Evolutionary conservation across 2,797 vertebrate species (phyloP).

Genomic region (Melanotaenia pygmaea): DNA sequence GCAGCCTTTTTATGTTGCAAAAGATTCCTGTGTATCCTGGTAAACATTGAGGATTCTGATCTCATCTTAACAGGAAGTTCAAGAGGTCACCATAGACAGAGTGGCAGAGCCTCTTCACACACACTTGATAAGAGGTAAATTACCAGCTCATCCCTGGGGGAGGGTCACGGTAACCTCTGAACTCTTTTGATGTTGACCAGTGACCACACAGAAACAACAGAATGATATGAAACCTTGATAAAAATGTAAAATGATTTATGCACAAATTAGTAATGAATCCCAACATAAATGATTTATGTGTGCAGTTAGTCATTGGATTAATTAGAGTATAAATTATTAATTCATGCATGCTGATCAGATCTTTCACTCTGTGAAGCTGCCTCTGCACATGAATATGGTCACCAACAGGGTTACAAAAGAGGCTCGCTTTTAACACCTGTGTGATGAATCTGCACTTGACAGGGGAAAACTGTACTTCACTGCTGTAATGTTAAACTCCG

Average conservation of each 20-base stretch:
- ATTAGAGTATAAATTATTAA: constrained; percentile 21
- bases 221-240: neutral
- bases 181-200: constrained; percentile 31
- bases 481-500: constrained; percentile 28
- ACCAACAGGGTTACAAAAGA: constrained; percentile 6
- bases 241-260: neutral
- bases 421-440: constrained; percentile 12
- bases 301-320: constrained; percentile 13
- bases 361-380: neutral
- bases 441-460: constrained; percentile 11
- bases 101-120: constrained; percentile 11
- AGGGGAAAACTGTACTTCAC: constrained; percentile 25
- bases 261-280: constrained; percentile 15
- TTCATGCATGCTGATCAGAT: constrained; percentile 10
- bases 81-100: constrained; percentile 69
- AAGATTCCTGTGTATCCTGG: constrained; percentile 72
- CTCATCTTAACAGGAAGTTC: constrained; percentile 71
- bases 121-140: constrained; percentile 71
- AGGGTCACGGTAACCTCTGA: constrained; percentile 48
- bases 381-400: neutral
- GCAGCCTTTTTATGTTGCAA: constrained; percentile 70
- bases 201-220: constrained; percentile 42
- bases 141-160: constrained; percentile 27
- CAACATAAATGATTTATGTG: constrained; percentile 23
- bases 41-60: constrained; percentile 59